Evolutionary conservation across 2,797 vertebrate genomes (phyloP).

Genomic region (Sebastes kiyomatsui): DNA sequence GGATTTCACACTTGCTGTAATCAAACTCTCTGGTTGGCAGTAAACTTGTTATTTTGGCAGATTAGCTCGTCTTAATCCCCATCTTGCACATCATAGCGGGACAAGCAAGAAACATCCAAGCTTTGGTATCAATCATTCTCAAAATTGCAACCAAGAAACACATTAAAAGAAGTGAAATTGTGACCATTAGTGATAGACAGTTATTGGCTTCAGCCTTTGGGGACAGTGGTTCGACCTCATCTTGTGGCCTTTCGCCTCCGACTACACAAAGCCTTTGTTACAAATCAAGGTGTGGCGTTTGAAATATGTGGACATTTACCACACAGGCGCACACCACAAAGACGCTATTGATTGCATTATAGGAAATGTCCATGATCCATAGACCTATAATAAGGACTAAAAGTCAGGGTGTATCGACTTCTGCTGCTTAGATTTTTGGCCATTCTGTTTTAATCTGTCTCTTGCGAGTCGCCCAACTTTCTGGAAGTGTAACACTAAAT

Average conservation of each 20-base stretch:
- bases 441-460: conserved; percentile 41
- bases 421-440: conserved; percentile 26
- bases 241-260: neutral
- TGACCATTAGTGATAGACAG: neutral
- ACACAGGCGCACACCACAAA: neutral
- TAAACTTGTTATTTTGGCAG: neutral
- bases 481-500: conserved; percentile 27
- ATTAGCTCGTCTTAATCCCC: neutral
- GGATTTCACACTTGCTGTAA: no score
- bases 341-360: neutral
- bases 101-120: no score
- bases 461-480: conserved; percentile 36
- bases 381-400: neutral
- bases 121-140: neutral
- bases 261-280: neutral
- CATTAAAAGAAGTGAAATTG: neutral
- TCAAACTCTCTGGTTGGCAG: neutral
- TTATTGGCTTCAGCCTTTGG: neutral
- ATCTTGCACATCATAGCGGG: no score
- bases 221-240: neutral
- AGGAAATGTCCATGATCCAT: neutral
- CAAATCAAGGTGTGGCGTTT: neutral
- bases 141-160: neutral
- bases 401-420: neutral
- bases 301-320: neutral